Base-by-base conservation (phyloP, 2,888 invertebrate species). In the Philereme transversata region DNA sequence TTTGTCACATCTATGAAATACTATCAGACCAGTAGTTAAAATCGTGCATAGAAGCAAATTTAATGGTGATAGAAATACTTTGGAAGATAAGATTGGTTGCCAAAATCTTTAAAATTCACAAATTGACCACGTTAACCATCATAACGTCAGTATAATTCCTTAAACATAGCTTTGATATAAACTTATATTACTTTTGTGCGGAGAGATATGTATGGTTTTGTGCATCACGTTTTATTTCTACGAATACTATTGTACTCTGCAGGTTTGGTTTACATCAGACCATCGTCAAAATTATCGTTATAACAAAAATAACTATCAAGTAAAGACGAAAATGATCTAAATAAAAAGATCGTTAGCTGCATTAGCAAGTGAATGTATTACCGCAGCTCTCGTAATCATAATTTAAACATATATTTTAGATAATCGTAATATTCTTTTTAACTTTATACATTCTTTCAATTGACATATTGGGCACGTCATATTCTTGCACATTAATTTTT, bases 401-500 rank as follows among this genome's bases (percentile, higher is more conserved):
- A 64, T 64, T 70, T 64, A 64, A 65, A 68, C 63, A 45, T 54
- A 66, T 64, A 62, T 60, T 63, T 66, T 67, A 69, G 69, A 73
- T 71, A 69, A 73, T 73, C 71, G 76, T 74, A 45, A 78, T 85
- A 83, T 75, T 75, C 81, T 84, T 82, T 81, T 84, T 82, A 69
- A 84, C 81, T 88, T 84, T 89, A 83, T 88, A 89, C 89, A 90
- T 74, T 86, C 86, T 78, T 83, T 87, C 87, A 90, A 91, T 91
- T 91, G 91, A 91, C 91, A 87, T 88, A 77, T 88, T 86, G 90
- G 91, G 91, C 85, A 80, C 85, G 84, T 90, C 86, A 76, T 86
- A 81, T 79, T 86, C 88, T 87, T 88, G 86, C 89, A 91, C 88
- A 89, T 86, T 85, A 86, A 87, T 75, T 45, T 78, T 72, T 83